Base-by-base conservation (phyloP, 92 coral and sea anemone genomes). In the Phenganax stokvisi region DNA sequence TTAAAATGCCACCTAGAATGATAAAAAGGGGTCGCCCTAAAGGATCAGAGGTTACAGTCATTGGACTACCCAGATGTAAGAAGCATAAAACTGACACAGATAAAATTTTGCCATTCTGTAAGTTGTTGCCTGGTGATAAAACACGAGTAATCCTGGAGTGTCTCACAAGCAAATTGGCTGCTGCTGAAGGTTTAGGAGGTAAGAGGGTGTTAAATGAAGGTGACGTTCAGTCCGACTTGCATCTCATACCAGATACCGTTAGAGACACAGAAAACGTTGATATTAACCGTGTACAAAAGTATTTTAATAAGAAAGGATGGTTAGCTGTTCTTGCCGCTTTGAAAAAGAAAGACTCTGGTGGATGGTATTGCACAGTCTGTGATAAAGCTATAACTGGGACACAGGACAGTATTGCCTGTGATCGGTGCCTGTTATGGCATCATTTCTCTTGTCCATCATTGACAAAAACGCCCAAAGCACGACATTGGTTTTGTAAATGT, bases 1-100 rank as follows among this genome's bases (percentile, higher is more conserved):
- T 75, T 51, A 85, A 80, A 72, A 86, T 86, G 90, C 92, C 88
- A 51, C 87, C 88, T 56, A 84, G 80, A 77, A 87, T 89, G 71
- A 72, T 66, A 30, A 89, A 89, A 77, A 87, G 92, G 69, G 88
- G 92, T 30, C 86, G 89, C 27, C 86, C 85, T 20, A 84, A 86
- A 75, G 90, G 85, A 77, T 84, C 87, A 61, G 89, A 88, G 55
- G 57, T 85, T 6, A 85, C 91, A 5, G 88, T 81, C 4, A 85
- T 87, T 74, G 84, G 90, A 44, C 86, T 88, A 15, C 86, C 86
- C 54, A 81, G 61, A 66, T 85, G 72, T 56, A 68, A 83, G 76
- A 86, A 82, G 69, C 58, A 44, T 56, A 83, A 77, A 78, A 85
- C 65, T 68, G 64, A 60, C 6, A 65, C 12, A 12, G 64, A 72